These are phyloP conservation scores for Dufourea novaeangliae DNA, from an alignment of 1,140 invertebrate species.

Conservation along the genomic window DNA sequence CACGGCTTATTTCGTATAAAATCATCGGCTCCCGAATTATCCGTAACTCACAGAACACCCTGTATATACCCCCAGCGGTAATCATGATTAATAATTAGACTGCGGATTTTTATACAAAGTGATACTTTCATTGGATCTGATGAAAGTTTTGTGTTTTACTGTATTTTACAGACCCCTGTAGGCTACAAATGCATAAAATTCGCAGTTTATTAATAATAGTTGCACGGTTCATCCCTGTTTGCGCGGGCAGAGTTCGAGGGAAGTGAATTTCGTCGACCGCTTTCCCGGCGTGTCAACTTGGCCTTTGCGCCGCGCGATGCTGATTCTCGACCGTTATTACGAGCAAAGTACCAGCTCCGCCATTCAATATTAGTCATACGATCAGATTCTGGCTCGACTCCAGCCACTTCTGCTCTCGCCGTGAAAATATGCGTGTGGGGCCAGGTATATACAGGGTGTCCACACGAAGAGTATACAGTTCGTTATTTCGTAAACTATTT, in stretches of 20 bases:
- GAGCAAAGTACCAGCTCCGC: conserved; percentile 21
- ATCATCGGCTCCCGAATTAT: no score
- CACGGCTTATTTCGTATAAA: no score
- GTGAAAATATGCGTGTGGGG: conserved; percentile 14
- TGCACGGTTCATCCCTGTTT: neutral
- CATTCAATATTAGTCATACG: conserved; percentile 49
- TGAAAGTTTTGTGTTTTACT: no score
- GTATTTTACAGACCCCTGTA: no score
- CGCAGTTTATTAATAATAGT: conserved; percentile 1
- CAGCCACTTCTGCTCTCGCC: conserved; percentile 11
- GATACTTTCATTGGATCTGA: no score
- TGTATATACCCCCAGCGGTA: no score
- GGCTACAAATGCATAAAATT: no score
- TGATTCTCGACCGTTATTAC: neutral
- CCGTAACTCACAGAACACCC: no score
- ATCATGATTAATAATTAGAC: no score
- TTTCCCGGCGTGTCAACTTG: neutral
- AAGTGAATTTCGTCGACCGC: neutral
- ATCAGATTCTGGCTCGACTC: conserved; percentile 46
- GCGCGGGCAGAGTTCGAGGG: neutral
- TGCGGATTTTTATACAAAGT: no score
- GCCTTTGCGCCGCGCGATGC: neutral
- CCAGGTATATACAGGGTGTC: conserved; percentile 15
- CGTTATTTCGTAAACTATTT: no score
- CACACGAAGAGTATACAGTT: no score